Base-by-base conservation (phyloP, 2,113 vertebrate genomes). In the Gobiocypris rarus region DNA sequence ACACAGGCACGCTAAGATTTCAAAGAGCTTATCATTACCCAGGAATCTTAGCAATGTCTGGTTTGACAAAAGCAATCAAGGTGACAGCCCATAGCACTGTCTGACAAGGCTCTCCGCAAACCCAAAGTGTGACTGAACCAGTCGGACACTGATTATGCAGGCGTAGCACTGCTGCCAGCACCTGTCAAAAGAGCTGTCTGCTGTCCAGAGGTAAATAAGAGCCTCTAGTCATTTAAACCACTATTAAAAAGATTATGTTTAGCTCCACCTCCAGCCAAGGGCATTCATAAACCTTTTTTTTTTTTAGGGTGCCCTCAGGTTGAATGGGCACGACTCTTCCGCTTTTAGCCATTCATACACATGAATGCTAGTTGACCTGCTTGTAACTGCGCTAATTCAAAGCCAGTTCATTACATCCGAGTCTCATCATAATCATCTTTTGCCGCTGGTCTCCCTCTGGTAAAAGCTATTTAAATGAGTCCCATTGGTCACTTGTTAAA, bases 381-480 rank as follows among this genome's bases (percentile, higher is more conserved):
- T 81, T 84, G 71, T 28, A 82, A 82, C 80, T 41, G 83, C 6
- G 14, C 79, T 73, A 82, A 85, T 83, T 83, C 45, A 78, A 70
- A 76, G 26, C 26, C 43, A 82, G 67, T 84, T 84, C 28, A 84
- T 84, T 79, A 75, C 76, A 80, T 67, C 83, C 9, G 9, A 80
- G 59, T 67, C 77, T 67, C 78, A 79, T 79, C 67, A 76, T 67
- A 59, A 80, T 41, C 61, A 43, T 87, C 79, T 76, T 65, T 65
- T 84, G 77, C 83, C 61, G 59, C 26, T 78, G 61, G 43, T 61
- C 45, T 88, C 87, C 75, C 85, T 59, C 34, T 73, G 79, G 83
- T 79, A 59, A 87, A 84, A 84, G 58, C 82, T 86, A 84, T 75
- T 86, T 79, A 88, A 85, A 86, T 79, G 59, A 41, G 69, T 88